Conservation (phyloP, 2,797 vertebrate genomes). For the Hipposideros larvatus region DNA sequence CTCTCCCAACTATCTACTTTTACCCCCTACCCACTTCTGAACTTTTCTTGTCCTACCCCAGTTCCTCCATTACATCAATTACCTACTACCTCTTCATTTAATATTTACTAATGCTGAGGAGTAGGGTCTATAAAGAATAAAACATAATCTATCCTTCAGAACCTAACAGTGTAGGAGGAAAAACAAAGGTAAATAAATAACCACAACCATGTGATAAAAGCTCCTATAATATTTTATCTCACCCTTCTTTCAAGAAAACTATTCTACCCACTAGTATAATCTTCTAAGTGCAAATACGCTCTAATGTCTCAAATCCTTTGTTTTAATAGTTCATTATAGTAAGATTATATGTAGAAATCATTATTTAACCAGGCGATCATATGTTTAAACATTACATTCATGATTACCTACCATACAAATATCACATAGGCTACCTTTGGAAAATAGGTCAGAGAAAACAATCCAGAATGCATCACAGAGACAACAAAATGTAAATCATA, state of each 20-base stretch:
- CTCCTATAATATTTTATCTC: neutral
- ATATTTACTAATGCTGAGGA: conserved; percentile 15
- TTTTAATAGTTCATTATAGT: neutral
- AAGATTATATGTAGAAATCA: neutral
- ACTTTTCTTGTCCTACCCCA: neutral
- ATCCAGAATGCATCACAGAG: neutral
- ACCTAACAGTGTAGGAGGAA: neutral
- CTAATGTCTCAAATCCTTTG: neutral
- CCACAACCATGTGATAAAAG: conserved; percentile 11
- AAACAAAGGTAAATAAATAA: conserved; percentile 36
- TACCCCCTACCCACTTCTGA: neutral
- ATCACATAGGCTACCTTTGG: neutral
- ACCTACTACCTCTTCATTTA: conserved; percentile 34
- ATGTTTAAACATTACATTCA: neutral
- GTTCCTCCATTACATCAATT: conserved; percentile 15
- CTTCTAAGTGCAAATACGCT: conserved; percentile 41
- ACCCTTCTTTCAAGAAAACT: conserved; percentile 28
- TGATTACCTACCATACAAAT: neutral
- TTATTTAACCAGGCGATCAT: conserved; percentile 24
- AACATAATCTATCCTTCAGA: neutral
- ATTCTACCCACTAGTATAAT: neutral
- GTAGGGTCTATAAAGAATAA: neutral
- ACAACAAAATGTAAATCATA: conserved; percentile 4
- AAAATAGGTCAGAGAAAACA: conserved; percentile 38
- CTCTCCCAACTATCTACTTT: conserved; percentile 10